A percentile compares a stretch with the other conserved stretches of the same genome.
Evolutionary conservation across 2,888 invertebrate species (phyloP).

Genomic region (Drosophila anomalata): DNA sequence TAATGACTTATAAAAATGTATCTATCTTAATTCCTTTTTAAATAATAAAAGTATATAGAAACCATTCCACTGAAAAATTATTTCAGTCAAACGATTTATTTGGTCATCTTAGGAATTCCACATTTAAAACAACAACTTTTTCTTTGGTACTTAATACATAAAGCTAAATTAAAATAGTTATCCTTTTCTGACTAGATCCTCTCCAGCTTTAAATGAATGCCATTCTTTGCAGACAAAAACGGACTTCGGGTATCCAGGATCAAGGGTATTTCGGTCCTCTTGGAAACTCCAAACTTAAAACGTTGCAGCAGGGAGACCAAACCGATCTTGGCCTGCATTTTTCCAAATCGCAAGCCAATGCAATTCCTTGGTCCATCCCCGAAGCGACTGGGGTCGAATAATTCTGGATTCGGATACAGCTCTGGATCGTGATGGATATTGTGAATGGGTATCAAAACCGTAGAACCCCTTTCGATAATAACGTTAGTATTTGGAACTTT

Average conservation of each 20-base stretch:
- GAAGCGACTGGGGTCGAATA: slow-evolving; percentile 87
- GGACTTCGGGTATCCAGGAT: slow-evolving; percentile 25
- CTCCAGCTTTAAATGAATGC: slow-evolving; percentile 60
- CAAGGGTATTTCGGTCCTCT: slow-evolving; percentile 50
- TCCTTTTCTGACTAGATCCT: slow-evolving; percentile 1
- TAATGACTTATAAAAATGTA: background rate
- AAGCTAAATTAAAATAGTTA: background rate
- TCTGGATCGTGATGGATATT: slow-evolving; percentile 85
- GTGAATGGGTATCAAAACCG: slow-evolving; percentile 70
- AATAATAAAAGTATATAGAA: background rate
- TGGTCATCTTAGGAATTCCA: too few relatives aligned
- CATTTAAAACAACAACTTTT: too few relatives aligned
- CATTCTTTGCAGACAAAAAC: slow-evolving; percentile 30
- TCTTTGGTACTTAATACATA: too few relatives aligned
- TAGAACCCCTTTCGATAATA: slow-evolving; percentile 82
- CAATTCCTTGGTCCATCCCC: slow-evolving; percentile 81
- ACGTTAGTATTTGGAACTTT: slow-evolving; percentile 84
- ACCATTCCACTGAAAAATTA: background rate
- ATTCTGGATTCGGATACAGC: slow-evolving; percentile 85
- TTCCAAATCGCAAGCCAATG: slow-evolving; percentile 79
- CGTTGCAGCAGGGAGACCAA: slow-evolving; percentile 51
- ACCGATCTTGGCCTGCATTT: slow-evolving; percentile 78
- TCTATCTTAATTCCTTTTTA: background rate
- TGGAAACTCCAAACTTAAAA: slow-evolving; percentile 49
- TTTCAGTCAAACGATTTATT: background rate